A percentile compares a stretch with the other conserved stretches of the same genome.
Evolutionary conservation across 2,888 invertebrate species (phyloP).

Genomic region (Exephanes ischioxanthus): DNA sequence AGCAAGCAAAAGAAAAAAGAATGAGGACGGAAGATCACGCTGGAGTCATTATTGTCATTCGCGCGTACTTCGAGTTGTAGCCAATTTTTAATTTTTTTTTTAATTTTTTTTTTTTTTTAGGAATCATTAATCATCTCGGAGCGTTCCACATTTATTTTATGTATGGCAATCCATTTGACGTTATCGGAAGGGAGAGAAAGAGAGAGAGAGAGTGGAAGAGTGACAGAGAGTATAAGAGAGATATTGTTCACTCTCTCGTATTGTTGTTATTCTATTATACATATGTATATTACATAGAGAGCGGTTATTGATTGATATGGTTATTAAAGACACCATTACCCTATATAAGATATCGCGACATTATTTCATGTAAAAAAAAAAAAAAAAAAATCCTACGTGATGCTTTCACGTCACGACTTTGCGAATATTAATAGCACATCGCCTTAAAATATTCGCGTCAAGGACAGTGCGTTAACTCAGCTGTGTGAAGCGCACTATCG

Average conservation of each 20-base stretch:
- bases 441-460: background rate
- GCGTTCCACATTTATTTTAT: slow-evolving; percentile 49
- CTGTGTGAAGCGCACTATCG: background rate
- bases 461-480: background rate
- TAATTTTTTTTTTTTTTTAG: background rate
- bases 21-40: slow-evolving; percentile 1
- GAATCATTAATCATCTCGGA: slow-evolving; percentile 37
- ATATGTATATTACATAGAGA: slow-evolving; percentile 71
- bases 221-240: slow-evolving; percentile 64
- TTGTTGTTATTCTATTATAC: slow-evolving; percentile 72
- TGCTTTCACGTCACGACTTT: background rate
- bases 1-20: slow-evolving; percentile 7
- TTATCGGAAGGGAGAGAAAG: slow-evolving; percentile 43
- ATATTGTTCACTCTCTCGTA: slow-evolving; percentile 70
- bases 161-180: slow-evolving; percentile 51
- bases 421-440: background rate
- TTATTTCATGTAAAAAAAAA: slow-evolving; percentile 6
- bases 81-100: slow-evolving; percentile 26
- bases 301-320: slow-evolving; percentile 68
- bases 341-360: slow-evolving; percentile 26
- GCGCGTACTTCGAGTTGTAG: slow-evolving; percentile 15
- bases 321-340: slow-evolving; percentile 68
- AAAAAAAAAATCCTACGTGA: background rate
- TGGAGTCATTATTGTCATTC: slow-evolving; percentile 9
- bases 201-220: slow-evolving; percentile 58